Conservation (phyloP, 2,888 invertebrate genomes). For the Muschampia plurimacula region DNA sequence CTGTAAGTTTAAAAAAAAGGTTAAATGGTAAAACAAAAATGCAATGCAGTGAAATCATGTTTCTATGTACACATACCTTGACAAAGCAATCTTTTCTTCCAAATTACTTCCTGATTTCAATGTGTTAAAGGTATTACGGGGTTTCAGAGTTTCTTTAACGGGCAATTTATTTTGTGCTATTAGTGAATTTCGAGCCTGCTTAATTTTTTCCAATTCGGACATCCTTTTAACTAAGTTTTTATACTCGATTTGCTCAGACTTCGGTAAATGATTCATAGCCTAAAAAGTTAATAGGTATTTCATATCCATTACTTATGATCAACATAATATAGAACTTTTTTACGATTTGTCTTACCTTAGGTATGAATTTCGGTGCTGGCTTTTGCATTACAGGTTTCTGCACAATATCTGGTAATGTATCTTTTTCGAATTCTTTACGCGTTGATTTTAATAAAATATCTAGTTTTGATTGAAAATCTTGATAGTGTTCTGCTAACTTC, state of each 20-base stretch:
- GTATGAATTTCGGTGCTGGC: conserved; percentile 69
- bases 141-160: conserved; percentile 70
- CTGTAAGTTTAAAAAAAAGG: conserved; percentile 52
- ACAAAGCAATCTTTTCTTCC: conserved; percentile 72
- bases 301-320: not conserved
- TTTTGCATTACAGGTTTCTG: conserved; percentile 59
- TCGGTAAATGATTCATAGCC: conserved; percentile 76
- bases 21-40: conserved; percentile 5
- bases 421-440: conserved; percentile 73
- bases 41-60: not conserved
- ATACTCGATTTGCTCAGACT: conserved; percentile 80
- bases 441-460: conserved; percentile 77
- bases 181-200: conserved; percentile 65
- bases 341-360: conserved; percentile 64
- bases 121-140: conserved; percentile 58
- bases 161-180: conserved; percentile 51
- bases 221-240: conserved; percentile 78
- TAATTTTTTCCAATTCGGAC: conserved; percentile 80
- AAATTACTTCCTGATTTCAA: conserved; percentile 53
- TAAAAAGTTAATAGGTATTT: conserved; percentile 39
- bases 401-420: conserved; percentile 62
- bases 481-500: conserved; percentile 68
- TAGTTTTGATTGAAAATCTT: conserved; percentile 77
- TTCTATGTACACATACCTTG: conserved; percentile 60
- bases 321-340: not conserved